phyloP scores from a whole-genome alignment of 2,113 vertebrate genomes.

The Puffinus mauretanicus region DNA sequence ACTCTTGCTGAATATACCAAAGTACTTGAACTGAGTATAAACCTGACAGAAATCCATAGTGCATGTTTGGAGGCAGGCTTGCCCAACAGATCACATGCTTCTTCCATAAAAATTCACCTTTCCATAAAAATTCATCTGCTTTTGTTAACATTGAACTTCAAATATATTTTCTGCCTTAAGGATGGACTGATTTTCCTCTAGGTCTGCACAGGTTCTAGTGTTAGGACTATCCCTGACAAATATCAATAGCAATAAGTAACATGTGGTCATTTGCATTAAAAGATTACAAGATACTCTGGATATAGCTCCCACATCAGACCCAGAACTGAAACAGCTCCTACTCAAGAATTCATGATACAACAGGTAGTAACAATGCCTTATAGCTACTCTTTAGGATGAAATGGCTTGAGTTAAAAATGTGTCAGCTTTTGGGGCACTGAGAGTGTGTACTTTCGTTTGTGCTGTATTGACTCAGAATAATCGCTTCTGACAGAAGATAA shows the following conservation, averaged over 20 bases:
- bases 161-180: not conserved
- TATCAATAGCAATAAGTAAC: not conserved
- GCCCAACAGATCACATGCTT: not conserved
- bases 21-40: not conserved
- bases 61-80: not conserved
- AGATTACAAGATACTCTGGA: not conserved
- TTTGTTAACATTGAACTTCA: not conserved
- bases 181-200: not conserved
- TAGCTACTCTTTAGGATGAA: not conserved
- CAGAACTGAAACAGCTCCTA: not conserved
- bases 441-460: not conserved
- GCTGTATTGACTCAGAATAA: not conserved
- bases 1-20: not conserved
- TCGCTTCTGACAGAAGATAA: not conserved
- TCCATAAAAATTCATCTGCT: not conserved
- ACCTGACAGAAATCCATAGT: not conserved
- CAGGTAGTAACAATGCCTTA: not conserved
- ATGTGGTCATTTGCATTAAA: not conserved
- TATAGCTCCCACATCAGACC: not conserved
- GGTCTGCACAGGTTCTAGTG: not conserved
- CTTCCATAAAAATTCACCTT: not conserved
- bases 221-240: not conserved
- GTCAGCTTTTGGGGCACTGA: not conserved
- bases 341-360: not conserved
- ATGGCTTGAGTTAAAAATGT: not conserved